phyloP scores from a whole-genome alignment of 1,140 invertebrate genomes.

The Drosophila quadrilineata region DNA sequence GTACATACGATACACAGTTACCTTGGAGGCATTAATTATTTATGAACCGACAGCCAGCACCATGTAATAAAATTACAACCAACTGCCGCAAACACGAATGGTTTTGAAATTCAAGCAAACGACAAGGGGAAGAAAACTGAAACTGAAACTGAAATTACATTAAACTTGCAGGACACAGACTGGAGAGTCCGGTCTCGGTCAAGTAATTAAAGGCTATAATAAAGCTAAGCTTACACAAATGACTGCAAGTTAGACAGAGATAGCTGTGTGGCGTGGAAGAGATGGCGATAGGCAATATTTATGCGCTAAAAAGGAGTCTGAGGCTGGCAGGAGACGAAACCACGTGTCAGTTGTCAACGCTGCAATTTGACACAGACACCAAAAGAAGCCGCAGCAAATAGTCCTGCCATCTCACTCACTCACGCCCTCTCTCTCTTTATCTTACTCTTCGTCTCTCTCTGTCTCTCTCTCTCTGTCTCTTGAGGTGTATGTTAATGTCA shows the following conservation, averaged over 20 bases:
- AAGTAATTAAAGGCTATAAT: conserved; percentile 71
- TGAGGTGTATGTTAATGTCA: conserved; percentile 22
- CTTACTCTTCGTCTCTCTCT: background rate
- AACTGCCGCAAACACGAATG: conserved; percentile 53
- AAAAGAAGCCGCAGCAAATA: conserved; percentile 31
- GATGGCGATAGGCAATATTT: background rate
- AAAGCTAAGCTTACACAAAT: conserved; percentile 47
- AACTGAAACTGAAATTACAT: conserved; percentile 34
- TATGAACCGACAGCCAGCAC: conserved; percentile 60
- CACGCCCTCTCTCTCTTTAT: background rate
- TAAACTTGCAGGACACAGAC: conserved; percentile 55
- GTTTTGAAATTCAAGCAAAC: conserved; percentile 66
- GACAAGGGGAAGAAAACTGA: too few species aligned
- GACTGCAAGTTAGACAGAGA: too few species aligned
- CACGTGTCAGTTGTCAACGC: conserved; percentile 72
- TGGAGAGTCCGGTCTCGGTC: conserved; percentile 32
- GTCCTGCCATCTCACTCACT: background rate
- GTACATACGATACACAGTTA: conserved; percentile 59
- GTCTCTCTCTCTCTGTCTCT: background rate
- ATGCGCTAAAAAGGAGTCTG: too few species aligned
- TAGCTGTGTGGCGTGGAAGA: background rate
- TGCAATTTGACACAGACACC: conserved; percentile 55
- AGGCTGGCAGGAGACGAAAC: too few species aligned
- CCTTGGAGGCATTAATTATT: conserved; percentile 70
- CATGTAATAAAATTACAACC: conserved; percentile 68